A percentile compares a stretch with the other conserved stretches of the same genome.
These are phyloP conservation scores for Phacellophora camtschatica DNA, from an alignment of 30 jellyfish, hydroid and myxozoan species.

Conservation along the genomic window DNA sequence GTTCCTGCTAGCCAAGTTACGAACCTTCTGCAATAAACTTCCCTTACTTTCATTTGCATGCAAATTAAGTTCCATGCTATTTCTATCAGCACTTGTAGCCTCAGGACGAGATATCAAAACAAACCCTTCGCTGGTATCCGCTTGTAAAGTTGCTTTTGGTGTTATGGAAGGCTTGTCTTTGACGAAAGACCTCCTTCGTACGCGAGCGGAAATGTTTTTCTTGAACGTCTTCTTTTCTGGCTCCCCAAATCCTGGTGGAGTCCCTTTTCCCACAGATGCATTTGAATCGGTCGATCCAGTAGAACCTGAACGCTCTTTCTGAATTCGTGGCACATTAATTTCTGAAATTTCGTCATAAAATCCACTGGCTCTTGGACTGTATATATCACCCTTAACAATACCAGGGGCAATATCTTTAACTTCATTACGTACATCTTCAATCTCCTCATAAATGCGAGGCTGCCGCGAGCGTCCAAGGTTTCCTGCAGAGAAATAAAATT, in stretches of 20 bases:
- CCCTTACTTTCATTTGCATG: conserved; percentile 28
- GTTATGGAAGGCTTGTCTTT: conserved; percentile 27
- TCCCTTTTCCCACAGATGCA: conserved; percentile 17
- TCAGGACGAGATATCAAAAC: conserved; percentile 15
- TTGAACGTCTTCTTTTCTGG: neutral
- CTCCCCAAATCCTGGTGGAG: conserved; percentile 15
- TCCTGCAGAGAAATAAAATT: neutral
- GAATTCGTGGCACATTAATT: neutral
- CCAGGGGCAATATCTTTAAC: neutral
- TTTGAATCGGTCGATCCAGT: conserved; percentile 53
- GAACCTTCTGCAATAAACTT: neutral
- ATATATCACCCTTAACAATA: neutral
- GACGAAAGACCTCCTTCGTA: conserved; percentile 58
- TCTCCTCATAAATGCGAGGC: conserved; percentile 43
- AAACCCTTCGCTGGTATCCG: conserved; percentile 19
- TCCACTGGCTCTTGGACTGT: conserved; percentile 20
- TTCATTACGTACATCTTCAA: neutral
- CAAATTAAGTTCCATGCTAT: neutral
- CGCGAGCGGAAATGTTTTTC: neutral
- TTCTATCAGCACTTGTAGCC: neutral
- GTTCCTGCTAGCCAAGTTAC: neutral
- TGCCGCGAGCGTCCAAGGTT: neutral
- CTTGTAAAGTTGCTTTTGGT: conserved; percentile 5
- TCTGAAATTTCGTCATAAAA: conserved; percentile 40
- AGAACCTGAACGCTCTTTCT: conserved; percentile 29